Percentiles rank a stretch among this genome's conserved stretches.
phyloP scores from a whole-genome alignment of 2,888 invertebrate genomes.

The Invenusta paracnida region DNA sequence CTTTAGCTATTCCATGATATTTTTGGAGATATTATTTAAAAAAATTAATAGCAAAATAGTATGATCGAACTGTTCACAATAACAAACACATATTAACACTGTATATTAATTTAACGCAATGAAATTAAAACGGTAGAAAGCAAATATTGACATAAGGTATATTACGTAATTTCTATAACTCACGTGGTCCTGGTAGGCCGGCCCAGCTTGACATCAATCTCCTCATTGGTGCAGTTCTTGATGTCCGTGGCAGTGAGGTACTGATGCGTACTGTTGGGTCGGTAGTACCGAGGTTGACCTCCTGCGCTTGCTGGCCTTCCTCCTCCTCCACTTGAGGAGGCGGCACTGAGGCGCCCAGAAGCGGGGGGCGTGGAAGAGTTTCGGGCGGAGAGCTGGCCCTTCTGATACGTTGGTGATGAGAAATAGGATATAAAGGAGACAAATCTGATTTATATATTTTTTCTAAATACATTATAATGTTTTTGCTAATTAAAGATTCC shows the following conservation, averaged over 20 bases:
- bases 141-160: no score
- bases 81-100: no score
- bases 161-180: constrained; percentile 41
- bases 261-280: constrained; percentile 52
- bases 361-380: neutral
- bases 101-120: no score
- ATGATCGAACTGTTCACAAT: no score
- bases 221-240: constrained; percentile 47
- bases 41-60: no score
- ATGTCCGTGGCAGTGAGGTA: constrained; percentile 53
- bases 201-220: constrained; percentile 50
- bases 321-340: neutral
- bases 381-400: neutral
- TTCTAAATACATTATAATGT: neutral
- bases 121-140: no score
- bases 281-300: constrained; percentile 47
- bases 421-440: no score
- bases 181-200: constrained; percentile 53
- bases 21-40: no score
- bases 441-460: no score
- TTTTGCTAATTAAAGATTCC: no score
- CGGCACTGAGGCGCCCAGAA: neutral
- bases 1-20: no score
- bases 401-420: no score
- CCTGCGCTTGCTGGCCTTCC: neutral